Percentiles rank a stretch among this genome's conserved stretches.
These are phyloP conservation scores for Archocentrus centrarchus DNA, from an alignment of 2,113 vertebrate genomes.

Conservation along the genomic window DNA sequence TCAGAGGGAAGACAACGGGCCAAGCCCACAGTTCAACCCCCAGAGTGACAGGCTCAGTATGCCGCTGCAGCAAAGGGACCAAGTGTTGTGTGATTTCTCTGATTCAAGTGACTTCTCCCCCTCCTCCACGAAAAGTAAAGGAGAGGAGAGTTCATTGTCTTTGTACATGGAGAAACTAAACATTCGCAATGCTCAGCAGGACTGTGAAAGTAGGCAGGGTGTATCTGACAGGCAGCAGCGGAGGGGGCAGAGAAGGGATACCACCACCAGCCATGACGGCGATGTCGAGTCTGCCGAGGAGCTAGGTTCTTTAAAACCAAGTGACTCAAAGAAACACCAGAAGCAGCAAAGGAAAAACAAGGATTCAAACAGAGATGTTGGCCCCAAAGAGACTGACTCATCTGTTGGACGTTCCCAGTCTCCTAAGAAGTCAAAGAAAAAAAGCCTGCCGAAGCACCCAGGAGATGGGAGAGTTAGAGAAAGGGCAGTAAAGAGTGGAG, in stretches of 20 bases:
- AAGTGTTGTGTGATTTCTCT: constrained; percentile 50
- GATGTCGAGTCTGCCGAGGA: constrained; percentile 81
- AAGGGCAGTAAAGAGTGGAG: constrained; percentile 2
- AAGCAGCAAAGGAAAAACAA: constrained; percentile 66
- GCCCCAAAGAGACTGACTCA: not conserved
- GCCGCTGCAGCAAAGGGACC: constrained; percentile 55
- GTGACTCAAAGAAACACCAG: constrained; percentile 54
- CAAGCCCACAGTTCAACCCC: constrained; percentile 36
- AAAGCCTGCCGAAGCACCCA: constrained; percentile 3
- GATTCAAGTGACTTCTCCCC: constrained; percentile 74
- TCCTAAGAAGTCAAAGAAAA: constrained; percentile 17
- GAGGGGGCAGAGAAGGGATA: constrained; percentile 67
- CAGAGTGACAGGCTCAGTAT: constrained; percentile 61
- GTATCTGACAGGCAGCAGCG: constrained; percentile 52
- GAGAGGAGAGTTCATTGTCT: constrained; percentile 71
- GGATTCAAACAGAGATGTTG: constrained; percentile 14
- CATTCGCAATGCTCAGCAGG: constrained; percentile 48
- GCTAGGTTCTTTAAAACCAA: constrained; percentile 24
- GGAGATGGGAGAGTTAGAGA: constrained; percentile 63
- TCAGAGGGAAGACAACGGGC: constrained; percentile 67
- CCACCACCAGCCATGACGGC: constrained; percentile 71
- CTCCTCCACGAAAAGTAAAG: constrained; percentile 61
- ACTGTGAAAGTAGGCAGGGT: constrained; percentile 39
- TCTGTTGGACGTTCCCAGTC: constrained; percentile 12
- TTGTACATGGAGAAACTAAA: constrained; percentile 74